Percentiles rank a stretch among this genome's conserved stretches.
phyloP scores from a whole-genome alignment of 2,797 vertebrate species.

The Orestias chungarensis region DNA sequence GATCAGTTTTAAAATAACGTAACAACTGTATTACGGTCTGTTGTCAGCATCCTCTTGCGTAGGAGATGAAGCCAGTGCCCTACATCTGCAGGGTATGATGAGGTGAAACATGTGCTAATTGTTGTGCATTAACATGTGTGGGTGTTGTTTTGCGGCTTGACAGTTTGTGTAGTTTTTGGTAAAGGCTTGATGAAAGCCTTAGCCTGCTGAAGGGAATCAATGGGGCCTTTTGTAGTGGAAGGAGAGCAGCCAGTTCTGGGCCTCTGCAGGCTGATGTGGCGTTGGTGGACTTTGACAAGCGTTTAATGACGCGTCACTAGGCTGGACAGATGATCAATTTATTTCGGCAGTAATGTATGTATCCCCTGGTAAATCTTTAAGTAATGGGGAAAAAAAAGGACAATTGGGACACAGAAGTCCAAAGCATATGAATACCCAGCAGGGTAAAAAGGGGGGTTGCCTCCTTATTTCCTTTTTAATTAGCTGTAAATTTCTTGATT shows the following conservation, averaged over 20 bases:
- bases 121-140: not conserved
- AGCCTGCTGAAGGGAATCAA: conserved; percentile 75
- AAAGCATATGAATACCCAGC: conserved; percentile 42
- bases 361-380: conserved; percentile 80
- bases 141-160: not conserved
- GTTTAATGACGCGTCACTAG: conserved; percentile 74
- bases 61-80: not conserved
- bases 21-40: conserved; percentile 25
- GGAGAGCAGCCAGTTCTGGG: conserved; percentile 57
- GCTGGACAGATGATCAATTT: conserved; percentile 77
- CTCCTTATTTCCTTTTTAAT: conserved; percentile 66
- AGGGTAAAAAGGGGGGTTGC: conserved; percentile 17
- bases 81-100: conserved; percentile 11
- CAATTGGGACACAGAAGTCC: conserved; percentile 38
- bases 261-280: conserved; percentile 49
- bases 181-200: conserved; percentile 65
- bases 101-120: conserved; percentile 7
- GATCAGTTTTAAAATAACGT: conserved; percentile 18
- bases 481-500: conserved; percentile 38
- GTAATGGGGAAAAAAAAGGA: conserved; percentile 67
- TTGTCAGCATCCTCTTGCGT: not conserved
- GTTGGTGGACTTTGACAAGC: conserved; percentile 70
- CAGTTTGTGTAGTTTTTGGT: conserved; percentile 55
- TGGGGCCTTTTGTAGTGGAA: conserved; percentile 69
- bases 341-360: conserved; percentile 81